Percentiles rank a stretch among this genome's conserved stretches.
phyloP scores from a whole-genome alignment of 1,140 invertebrate species.

The Diorhabda elongata region DNA sequence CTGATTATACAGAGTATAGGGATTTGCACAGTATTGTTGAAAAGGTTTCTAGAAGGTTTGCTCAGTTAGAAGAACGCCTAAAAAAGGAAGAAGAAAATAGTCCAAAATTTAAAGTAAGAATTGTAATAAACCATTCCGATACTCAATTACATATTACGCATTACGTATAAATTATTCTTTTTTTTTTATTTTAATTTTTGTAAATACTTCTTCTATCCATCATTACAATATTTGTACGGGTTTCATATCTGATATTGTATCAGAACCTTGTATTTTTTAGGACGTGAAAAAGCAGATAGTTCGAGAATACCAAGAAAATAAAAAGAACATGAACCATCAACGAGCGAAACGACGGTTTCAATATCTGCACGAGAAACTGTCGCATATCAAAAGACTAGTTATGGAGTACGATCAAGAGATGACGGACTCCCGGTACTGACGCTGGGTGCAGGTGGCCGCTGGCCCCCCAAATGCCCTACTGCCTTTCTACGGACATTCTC shows the following conservation, averaged over 20 bases:
- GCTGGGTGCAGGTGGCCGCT: slow-evolving; percentile 9
- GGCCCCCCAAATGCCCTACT: slow-evolving; percentile 9
- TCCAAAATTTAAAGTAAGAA: slow-evolving; percentile 53
- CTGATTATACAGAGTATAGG: slow-evolving; percentile 79
- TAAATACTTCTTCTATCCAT: not conserved
- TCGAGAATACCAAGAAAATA: slow-evolving; percentile 73
- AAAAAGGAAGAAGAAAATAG: slow-evolving; percentile 50
- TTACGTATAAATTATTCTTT: not conserved
- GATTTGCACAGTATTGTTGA: slow-evolving; percentile 70
- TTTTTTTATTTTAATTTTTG: not conserved
- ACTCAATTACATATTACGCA: not conserved
- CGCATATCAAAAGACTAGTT: slow-evolving; percentile 84
- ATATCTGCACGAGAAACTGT: slow-evolving; percentile 84
- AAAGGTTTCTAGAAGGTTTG: slow-evolving; percentile 71
- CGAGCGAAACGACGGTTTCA: slow-evolving; percentile 71
- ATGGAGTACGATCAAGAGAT: slow-evolving; percentile 67
- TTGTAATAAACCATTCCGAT: not conserved
- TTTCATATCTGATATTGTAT: not conserved
- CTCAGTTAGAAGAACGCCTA: slow-evolving; percentile 64
- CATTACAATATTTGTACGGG: not conserved
- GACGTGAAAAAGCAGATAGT: slow-evolving; percentile 72
- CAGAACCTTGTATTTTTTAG: slow-evolving; percentile 47
- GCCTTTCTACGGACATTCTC: slow-evolving; percentile 15
- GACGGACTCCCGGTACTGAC: slow-evolving; percentile 18
- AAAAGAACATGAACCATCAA: slow-evolving; percentile 67